These are phyloP conservation scores for Prionace glauca DNA, from an alignment of 2,797 vertebrate species.

Conservation along the genomic window DNA sequence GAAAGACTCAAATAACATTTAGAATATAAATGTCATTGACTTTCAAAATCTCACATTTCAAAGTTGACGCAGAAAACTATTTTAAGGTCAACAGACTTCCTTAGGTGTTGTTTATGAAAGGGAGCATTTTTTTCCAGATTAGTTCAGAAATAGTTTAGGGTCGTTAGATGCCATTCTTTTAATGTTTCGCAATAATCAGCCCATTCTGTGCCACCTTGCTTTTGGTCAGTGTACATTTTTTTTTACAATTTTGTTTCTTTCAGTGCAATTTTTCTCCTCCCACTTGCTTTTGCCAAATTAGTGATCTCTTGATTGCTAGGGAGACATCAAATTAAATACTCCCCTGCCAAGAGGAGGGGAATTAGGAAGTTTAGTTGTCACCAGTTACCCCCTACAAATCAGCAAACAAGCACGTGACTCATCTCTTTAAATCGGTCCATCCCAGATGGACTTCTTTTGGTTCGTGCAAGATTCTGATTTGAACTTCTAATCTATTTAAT, in stretches of 20 bases:
- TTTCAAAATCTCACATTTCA: constrained; percentile 26
- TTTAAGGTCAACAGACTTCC: constrained; percentile 28
- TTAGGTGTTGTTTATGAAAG: constrained; percentile 27
- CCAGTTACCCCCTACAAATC: neutral
- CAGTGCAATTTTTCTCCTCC: neutral
- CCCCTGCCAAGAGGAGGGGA: neutral
- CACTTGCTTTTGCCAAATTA: neutral
- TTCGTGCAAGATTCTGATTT: neutral
- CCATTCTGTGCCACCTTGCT: neutral
- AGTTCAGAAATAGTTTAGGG: neutral
- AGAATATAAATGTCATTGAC: constrained; percentile 19
- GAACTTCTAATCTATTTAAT: neutral
- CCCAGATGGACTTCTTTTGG: neutral
- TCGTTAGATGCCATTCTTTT: neutral
- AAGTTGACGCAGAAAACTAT: constrained; percentile 2
- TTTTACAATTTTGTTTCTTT: neutral
- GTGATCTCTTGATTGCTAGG: too few relatives aligned
- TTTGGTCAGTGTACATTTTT: neutral
- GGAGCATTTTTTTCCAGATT: neutral
- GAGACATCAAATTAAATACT: neutral
- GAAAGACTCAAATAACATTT: constrained; percentile 33
- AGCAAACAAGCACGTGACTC: neutral
- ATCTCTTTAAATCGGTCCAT: neutral
- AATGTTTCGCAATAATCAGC: neutral
- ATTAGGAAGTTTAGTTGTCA: neutral